These are phyloP conservation scores for Takifugu flavidus DNA, from an alignment of 2,113 vertebrate genomes.

Conservation along the genomic window DNA sequence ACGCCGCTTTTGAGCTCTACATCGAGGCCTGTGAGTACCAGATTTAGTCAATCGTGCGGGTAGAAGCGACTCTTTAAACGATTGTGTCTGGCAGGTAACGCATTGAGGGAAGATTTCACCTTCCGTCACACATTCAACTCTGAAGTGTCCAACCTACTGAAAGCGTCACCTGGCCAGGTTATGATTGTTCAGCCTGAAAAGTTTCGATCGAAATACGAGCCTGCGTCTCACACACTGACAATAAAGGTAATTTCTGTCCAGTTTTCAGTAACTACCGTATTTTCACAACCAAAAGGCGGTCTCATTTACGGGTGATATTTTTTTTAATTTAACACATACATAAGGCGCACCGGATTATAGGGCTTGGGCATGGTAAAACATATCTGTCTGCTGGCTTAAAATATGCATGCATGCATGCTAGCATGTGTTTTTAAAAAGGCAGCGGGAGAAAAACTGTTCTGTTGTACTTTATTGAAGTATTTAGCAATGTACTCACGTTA, in stretches of 20 bases:
- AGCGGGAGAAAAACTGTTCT: too few species aligned
- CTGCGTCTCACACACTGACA: slow-evolving; percentile 72
- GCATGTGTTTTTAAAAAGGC: too few species aligned
- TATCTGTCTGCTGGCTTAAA: too few species aligned
- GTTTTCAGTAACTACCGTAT: neutral
- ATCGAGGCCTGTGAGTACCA: slow-evolving; percentile 85
- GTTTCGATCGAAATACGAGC: slow-evolving; percentile 88
- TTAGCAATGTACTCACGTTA: too few species aligned
- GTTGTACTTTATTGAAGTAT: too few species aligned
- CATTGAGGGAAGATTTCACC: slow-evolving; percentile 88
- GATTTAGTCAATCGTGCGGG: neutral
- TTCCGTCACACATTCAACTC: slow-evolving; percentile 89
- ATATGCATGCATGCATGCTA: too few species aligned
- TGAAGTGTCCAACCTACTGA: slow-evolving; percentile 83
- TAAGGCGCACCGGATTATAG: too few species aligned
- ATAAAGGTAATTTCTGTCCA: slow-evolving; percentile 76
- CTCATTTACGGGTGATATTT: too few species aligned
- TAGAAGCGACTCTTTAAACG: neutral
- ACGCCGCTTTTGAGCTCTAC: slow-evolving; percentile 82
- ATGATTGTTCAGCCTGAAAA: slow-evolving; percentile 88
- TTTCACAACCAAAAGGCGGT: too few species aligned
- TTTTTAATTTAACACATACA: too few species aligned
- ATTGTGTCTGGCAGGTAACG: slow-evolving; percentile 76
- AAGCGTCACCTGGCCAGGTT: slow-evolving; percentile 80
- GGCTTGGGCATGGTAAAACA: too few species aligned